phyloP scores from a whole-genome alignment of 2,113 vertebrate genomes.

The Hystrix cristata region DNA sequence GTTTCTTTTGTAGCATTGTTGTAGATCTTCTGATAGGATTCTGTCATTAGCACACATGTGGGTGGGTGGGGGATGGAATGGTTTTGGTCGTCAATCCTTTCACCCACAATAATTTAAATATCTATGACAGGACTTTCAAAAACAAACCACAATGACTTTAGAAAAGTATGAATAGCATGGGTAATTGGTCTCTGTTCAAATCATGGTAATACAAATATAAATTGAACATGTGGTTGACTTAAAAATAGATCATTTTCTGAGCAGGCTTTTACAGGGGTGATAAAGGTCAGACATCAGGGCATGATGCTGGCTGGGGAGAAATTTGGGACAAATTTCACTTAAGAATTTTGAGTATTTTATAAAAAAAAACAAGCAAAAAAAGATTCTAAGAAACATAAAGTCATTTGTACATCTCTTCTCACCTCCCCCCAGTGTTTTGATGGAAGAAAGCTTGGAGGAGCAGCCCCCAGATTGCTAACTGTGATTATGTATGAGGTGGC shows the following conservation, averaged over 20 bases:
- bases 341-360: slow-evolving; percentile 30
- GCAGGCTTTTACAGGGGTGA: background rate
- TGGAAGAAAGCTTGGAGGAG: background rate
- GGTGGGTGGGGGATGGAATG: background rate
- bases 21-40: slow-evolving; percentile 70
- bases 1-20: slow-evolving; percentile 68
- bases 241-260: background rate
- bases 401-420: background rate
- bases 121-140: background rate
- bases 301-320: background rate
- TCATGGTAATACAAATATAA: slow-evolving; percentile 11
- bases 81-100: slow-evolving; percentile 43
- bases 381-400: background rate
- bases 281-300: background rate
- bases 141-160: slow-evolving; percentile 5
- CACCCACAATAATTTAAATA: background rate
- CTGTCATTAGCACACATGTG: slow-evolving; percentile 60
- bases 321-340: background rate
- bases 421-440: background rate
- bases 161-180: slow-evolving; percentile 32
- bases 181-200: background rate
- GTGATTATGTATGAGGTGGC: background rate
- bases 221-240: background rate
- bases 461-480: background rate
- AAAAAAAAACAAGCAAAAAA: background rate